These are phyloP conservation scores for Herpailurus yagouaroundi DNA, from an alignment of 2,113 vertebrate genomes.

Conservation along the genomic window DNA sequence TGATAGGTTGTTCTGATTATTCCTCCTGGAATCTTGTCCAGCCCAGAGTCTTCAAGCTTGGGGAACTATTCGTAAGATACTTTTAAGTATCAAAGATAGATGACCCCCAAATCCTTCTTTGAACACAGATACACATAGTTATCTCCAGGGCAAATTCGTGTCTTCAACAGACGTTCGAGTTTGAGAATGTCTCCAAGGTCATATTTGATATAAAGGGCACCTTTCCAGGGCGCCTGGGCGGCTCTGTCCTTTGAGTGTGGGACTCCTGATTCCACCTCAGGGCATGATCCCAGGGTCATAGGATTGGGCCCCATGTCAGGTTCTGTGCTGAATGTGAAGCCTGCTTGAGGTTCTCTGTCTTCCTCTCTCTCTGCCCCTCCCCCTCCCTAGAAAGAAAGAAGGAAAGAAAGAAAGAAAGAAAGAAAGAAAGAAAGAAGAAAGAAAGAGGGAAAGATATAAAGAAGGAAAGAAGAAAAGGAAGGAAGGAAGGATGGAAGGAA, in stretches of 20 bases:
- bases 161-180: neutral
- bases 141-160: neutral
- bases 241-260: too few species aligned
- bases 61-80: neutral
- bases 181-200: neutral
- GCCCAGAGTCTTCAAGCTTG: neutral
- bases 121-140: neutral
- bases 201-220: neutral
- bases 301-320: too few species aligned
- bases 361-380: too few species aligned
- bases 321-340: too few species aligned
- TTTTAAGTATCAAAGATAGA: neutral
- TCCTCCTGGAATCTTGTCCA: neutral
- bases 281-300: too few species aligned
- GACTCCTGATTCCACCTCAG: too few species aligned
- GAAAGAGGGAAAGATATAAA: too few species aligned
- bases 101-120: neutral
- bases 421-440: too few species aligned
- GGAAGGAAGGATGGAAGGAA: accelerated
- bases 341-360: too few species aligned
- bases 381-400: too few species aligned
- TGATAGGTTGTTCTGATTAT: neutral
- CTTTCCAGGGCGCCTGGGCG: neutral
- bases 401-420: too few species aligned
- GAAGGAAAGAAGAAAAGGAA: too few species aligned